Percentiles rank a stretch among this genome's conserved stretches.
phyloP scores from a whole-genome alignment of 1,140 invertebrate species.

The Odontomachus brunneus region DNA sequence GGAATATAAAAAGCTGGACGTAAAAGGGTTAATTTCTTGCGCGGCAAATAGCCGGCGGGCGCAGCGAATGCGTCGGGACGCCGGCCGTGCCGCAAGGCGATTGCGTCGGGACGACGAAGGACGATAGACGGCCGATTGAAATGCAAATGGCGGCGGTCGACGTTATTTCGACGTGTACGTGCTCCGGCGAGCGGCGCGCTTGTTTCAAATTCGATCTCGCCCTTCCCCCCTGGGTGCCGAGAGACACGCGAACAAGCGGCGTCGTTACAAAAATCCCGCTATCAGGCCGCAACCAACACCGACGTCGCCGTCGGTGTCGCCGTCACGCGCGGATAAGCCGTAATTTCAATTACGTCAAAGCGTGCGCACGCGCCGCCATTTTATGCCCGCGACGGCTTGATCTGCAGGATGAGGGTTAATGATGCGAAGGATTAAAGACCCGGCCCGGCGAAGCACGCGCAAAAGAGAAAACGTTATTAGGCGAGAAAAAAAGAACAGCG shows the following conservation, averaged over 20 bases:
- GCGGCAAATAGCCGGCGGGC: slow-evolving; percentile 13
- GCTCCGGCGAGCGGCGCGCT: slow-evolving; percentile 11
- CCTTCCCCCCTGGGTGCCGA: slow-evolving; percentile 35
- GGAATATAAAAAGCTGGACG: not conserved
- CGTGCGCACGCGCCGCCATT: not conserved
- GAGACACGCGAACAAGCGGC: slow-evolving; percentile 39
- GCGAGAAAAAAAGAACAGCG: not conserved
- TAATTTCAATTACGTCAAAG: slow-evolving; percentile 42
- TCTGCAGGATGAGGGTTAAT: slow-evolving; percentile 5
- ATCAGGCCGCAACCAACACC: slow-evolving; percentile 29
- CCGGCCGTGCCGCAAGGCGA: slow-evolving; percentile 2
- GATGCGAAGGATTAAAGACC: not conserved
- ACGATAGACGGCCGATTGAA: slow-evolving; percentile 57
- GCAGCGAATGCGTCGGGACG: slow-evolving; percentile 29
- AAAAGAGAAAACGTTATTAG: not conserved
- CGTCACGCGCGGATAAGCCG: not conserved
- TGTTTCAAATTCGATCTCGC: slow-evolving; percentile 57
- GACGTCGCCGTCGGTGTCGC: not conserved
- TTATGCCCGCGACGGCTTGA: slow-evolving; percentile 4
- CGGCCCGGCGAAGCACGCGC: not conserved
- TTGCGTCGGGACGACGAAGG: not conserved
- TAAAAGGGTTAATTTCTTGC: slow-evolving; percentile 39
- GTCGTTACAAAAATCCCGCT: slow-evolving; percentile 49
- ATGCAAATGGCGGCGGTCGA: slow-evolving; percentile 54
- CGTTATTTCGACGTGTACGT: slow-evolving; percentile 42